Evolutionary conservation across 2,113 vertebrate genomes (phyloP), one percentile per base, ranked within the genome.

Genomic region (Coracopsis vasa): DNA sequence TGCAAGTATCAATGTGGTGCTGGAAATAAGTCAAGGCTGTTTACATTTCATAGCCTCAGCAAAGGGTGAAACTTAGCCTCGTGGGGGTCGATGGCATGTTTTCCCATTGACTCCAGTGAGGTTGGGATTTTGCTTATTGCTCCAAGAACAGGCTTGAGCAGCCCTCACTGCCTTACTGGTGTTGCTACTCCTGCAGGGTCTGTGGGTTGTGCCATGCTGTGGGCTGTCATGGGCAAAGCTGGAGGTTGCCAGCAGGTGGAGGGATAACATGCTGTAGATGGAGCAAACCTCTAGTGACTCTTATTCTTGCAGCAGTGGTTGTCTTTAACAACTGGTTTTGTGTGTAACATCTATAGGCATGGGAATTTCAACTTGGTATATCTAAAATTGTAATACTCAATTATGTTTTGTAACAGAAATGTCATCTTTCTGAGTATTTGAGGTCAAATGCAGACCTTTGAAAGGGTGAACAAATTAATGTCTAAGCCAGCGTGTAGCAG

Each of bases 161-260:
- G 39, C 8, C 14, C 16, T 23, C 1, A 0, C 9, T 6, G 5
- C 25, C 14, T 15, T 17, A 3, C 0, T 2, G 28, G 66, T 35
- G 20, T 41, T 16, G 12, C n/a, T 2, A 0, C 35, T 53, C 14
- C 24, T 8, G 28, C 1, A 1, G 28, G 39, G 11, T 13, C 37
- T 1, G 1, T 10, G 16, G 35, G 5, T 7, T 88, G 27, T 89
- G 60, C 56, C 41, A 16, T 21, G 2, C 79, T 5, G 1, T 35
- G 41, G 64, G 54, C 74, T 33, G 47, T 10, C 16, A 4, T 2
- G 8, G n/a, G 7, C 1, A 1, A 27, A 81, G 47, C 27, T 69
- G 44, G 27, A 25, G 39, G 7, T 33, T 79, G 50, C 31, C 3
- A 9, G 3, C 9, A 7, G 9, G 6, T 5, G 3, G 16, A 74